phyloP scores from a whole-genome alignment of 2,797 vertebrate species.

The Anguilla marmorata region DNA sequence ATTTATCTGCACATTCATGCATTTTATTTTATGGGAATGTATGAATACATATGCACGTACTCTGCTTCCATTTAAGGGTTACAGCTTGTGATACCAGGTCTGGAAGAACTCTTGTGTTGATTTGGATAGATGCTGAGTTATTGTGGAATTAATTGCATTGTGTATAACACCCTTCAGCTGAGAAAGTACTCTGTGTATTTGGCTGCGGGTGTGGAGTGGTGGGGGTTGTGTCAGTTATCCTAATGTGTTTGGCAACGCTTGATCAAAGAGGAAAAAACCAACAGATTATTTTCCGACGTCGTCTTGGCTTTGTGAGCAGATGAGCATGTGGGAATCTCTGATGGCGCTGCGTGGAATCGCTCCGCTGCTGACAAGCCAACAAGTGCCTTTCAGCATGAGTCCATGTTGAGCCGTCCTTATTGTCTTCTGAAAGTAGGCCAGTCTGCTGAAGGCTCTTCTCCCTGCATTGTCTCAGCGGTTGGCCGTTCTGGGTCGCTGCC shows the following conservation, averaged over 20 bases:
- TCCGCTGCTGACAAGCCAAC: neutral
- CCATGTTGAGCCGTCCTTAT: neutral
- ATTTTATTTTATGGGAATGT: no score
- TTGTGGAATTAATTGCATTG: neutral
- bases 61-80: no score
- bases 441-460: neutral
- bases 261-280: neutral
- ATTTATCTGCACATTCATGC: no score
- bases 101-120: neutral
- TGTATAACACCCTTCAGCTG: neutral
- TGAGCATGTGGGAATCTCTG: neutral
- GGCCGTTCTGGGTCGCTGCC: neutral
- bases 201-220: neutral
- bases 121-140: neutral
- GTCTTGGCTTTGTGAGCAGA: neutral
- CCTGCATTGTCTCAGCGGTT: neutral
- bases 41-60: no score
- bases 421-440: neutral
- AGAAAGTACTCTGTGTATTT: neutral
- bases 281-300: neutral
- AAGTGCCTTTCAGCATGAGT: neutral
- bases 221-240: neutral
- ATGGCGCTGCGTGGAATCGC: neutral
- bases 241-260: constrained; percentile 16
- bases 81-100: neutral